These are phyloP conservation scores for Leptinotarsa haldemani DNA, from an alignment of 2,888 invertebrate species.

Conservation along the genomic window DNA sequence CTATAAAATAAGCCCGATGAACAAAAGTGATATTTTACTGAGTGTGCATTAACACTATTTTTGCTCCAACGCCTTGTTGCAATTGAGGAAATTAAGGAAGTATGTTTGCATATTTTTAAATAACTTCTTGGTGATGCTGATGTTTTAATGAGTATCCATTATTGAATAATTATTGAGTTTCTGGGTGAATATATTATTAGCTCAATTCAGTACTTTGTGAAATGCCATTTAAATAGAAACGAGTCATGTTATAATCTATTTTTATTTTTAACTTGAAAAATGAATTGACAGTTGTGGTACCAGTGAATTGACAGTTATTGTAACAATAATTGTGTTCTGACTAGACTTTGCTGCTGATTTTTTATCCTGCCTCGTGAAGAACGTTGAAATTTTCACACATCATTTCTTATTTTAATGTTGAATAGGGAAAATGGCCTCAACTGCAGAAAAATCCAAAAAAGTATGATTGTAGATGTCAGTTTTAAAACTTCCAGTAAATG, in stretches of 20 bases:
- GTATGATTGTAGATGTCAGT: neutral
- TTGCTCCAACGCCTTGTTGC: constrained; percentile 16
- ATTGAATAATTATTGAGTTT: neutral
- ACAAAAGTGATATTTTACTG: constrained; percentile 25
- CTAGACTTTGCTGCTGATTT: too few species aligned
- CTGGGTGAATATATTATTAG: neutral
- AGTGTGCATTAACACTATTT: constrained; percentile 19
- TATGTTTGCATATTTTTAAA: constrained; percentile 4
- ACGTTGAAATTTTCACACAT: too few species aligned
- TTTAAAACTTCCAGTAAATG: neutral
- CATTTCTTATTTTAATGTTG: too few species aligned
- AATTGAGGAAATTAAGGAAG: constrained; percentile 10
- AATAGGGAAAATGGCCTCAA: too few species aligned
- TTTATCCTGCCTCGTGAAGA: too few species aligned
- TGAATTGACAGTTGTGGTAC: too few species aligned
- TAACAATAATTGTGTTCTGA: too few species aligned
- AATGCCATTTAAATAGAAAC: neutral
- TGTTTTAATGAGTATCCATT: neutral
- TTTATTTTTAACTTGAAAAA: too few species aligned
- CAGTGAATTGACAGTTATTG: too few species aligned
- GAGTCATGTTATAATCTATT: too few species aligned
- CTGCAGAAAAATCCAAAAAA: too few species aligned
- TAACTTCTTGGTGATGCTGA: neutral
- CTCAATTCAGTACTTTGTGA: neutral
- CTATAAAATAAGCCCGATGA: constrained; percentile 21